These are phyloP conservation scores for Todiramphus saurophagus DNA, from an alignment of 2,113 vertebrate species.

Conservation along the genomic window DNA sequence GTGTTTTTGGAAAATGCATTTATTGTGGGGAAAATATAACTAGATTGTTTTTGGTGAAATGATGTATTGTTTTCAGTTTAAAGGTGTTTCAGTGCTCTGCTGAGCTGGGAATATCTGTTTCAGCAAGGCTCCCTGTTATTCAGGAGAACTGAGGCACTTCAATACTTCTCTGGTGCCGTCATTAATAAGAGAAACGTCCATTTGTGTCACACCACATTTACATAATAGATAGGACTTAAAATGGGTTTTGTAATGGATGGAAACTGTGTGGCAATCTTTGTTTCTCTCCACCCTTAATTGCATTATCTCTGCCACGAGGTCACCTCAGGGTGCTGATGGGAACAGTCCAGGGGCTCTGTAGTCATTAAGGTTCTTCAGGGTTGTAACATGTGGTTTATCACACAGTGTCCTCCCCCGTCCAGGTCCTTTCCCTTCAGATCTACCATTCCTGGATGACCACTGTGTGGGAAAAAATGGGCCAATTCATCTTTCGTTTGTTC, in stretches of 20 bases:
- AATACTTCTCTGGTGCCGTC: neutral
- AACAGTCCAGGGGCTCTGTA: neutral
- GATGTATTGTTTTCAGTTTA: neutral
- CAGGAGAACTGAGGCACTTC: neutral
- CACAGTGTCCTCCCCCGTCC: neutral
- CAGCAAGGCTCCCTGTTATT: neutral
- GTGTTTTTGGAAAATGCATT: neutral
- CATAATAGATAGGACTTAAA: neutral
- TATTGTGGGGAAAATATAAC: neutral
- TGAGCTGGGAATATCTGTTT: neutral
- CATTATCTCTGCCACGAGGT: neutral
- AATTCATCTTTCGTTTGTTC: neutral
- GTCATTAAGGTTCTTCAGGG: neutral
- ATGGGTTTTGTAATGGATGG: neutral
- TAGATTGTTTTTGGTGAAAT: neutral
- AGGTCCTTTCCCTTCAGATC: neutral
- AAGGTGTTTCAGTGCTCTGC: neutral
- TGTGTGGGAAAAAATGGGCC: neutral
- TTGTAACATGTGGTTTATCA: rapidly evolving
- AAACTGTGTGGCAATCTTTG: neutral
- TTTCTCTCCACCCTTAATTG: neutral
- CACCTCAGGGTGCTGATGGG: neutral
- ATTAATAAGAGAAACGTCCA: slow-evolving; percentile 1
- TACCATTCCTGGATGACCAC: neutral
- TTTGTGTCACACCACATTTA: neutral